Evolutionary conservation across 2,888 invertebrate genomes (phyloP).

Genomic region (Arrhopalites spinosus): DNA sequence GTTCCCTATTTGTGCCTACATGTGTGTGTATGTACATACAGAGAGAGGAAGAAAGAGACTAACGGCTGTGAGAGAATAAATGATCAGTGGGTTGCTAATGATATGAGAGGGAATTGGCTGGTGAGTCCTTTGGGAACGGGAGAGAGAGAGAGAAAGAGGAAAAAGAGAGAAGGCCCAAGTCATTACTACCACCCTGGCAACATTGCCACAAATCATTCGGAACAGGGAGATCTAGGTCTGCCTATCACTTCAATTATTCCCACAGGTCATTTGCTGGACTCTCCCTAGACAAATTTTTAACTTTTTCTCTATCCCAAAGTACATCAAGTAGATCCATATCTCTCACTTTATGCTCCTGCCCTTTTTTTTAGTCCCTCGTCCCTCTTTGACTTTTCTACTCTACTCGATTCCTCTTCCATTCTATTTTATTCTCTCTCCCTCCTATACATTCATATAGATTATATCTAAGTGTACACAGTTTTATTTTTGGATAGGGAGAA

Average conservation of each 20-base stretch:
- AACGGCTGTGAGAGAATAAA: constrained; percentile 27
- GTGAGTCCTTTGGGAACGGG: constrained; percentile 43
- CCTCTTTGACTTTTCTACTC: too few relatives aligned
- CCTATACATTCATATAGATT: background rate
- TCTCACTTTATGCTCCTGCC: constrained; percentile 32
- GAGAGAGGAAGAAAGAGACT: constrained; percentile 4
- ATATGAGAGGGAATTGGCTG: constrained; percentile 55
- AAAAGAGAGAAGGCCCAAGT: constrained; percentile 31
- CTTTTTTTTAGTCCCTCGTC: constrained; percentile 3
- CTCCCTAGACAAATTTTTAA: constrained; percentile 49
- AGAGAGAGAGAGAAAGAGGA: background rate
- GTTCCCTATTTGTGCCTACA: background rate
- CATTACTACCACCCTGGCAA: constrained; percentile 40
- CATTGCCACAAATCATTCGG: constrained; percentile 47
- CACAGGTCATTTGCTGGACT: constrained; percentile 52
- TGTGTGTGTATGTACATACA: background rate
- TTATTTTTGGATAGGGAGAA: background rate
- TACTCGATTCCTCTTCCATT: background rate
- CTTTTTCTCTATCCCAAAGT: constrained; percentile 41
- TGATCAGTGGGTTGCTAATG: constrained; percentile 50
- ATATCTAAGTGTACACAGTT: background rate
- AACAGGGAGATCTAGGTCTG: constrained; percentile 35
- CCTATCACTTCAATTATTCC: constrained; percentile 54
- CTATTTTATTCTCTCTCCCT: constrained; percentile 13
- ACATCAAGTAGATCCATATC: constrained; percentile 42